phyloP scores from a whole-genome alignment of 2,113 vertebrate species.

The Urocolius indicus region DNA sequence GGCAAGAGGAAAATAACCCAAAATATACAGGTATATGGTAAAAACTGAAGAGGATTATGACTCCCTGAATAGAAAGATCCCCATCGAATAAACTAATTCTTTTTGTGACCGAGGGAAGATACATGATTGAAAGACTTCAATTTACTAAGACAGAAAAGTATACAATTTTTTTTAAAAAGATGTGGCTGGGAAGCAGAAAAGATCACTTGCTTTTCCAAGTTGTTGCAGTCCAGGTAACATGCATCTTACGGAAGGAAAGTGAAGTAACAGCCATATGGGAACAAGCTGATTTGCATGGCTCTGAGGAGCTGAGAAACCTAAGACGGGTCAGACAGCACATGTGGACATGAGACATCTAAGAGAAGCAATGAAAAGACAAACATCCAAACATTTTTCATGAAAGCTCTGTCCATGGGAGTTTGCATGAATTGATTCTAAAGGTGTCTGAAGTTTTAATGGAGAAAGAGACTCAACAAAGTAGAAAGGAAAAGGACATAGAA shows the following conservation, averaged over 20 bases:
- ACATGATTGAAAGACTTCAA: background rate
- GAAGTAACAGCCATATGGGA: background rate
- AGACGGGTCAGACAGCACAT: accelerated
- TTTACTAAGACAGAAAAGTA: background rate
- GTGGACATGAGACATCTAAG: background rate
- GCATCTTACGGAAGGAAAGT: background rate
- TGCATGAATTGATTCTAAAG: background rate
- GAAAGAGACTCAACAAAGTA: background rate
- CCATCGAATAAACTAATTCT: background rate
- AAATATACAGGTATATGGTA: background rate
- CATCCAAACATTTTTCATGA: background rate
- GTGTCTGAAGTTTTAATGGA: background rate
- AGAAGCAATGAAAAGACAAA: background rate
- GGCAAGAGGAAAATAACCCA: background rate
- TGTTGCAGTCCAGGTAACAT: background rate
- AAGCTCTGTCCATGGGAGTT: background rate
- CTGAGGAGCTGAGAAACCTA: background rate
- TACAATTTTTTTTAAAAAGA: background rate
- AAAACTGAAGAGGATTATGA: background rate
- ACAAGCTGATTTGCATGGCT: background rate
- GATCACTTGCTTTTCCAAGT: background rate
- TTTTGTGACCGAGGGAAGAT: background rate
- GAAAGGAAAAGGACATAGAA: background rate
- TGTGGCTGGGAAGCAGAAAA: background rate
- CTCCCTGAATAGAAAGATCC: background rate